These are phyloP conservation scores for Chloromyia formosa DNA, from an alignment of 2,888 invertebrate species.

Conservation along the genomic window DNA sequence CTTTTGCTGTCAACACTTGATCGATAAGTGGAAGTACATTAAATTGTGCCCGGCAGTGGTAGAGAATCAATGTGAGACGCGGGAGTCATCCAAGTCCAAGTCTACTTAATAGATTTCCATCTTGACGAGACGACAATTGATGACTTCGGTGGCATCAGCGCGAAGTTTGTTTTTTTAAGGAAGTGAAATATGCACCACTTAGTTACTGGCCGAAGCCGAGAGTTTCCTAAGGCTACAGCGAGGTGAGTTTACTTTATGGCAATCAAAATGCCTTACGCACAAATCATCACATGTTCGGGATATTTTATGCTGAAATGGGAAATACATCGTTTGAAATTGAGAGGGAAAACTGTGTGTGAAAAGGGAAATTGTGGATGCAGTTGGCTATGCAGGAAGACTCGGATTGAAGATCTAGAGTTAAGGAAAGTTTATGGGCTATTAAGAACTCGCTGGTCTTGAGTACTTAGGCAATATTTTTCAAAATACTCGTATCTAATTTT, in stretches of 20 bases:
- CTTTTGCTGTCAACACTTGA: slow-evolving; percentile 32
- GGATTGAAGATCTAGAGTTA: too few species aligned
- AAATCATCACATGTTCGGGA: slow-evolving; percentile 12
- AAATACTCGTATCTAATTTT: too few species aligned
- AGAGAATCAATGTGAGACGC: background rate
- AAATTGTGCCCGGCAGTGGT: background rate
- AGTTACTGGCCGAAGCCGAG: background rate
- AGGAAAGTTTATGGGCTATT: too few species aligned
- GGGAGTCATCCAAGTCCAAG: background rate
- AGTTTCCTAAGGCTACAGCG: slow-evolving; percentile 6
- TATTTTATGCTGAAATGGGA: too few species aligned
- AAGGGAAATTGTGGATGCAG: too few species aligned
- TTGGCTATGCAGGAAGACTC: too few species aligned
- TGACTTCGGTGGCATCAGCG: background rate
- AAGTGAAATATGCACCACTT: slow-evolving; percentile 3
- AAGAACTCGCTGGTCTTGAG: too few species aligned
- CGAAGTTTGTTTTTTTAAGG: slow-evolving; percentile 35
- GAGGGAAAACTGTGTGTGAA: background rate
- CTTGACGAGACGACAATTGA: slow-evolving; percentile 12
- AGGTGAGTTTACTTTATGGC: slow-evolving; percentile 15
- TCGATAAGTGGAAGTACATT: slow-evolving; percentile 36
- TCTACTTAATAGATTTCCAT: too few species aligned
- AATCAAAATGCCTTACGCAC: slow-evolving; percentile 9
- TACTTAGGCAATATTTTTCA: too few species aligned
- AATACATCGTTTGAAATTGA: too few species aligned